Evolutionary conservation across 2,888 invertebrate genomes (phyloP), one percentile per base, ranked within the genome.

Genomic region (Sinodicranocentrus sp.): DNA sequence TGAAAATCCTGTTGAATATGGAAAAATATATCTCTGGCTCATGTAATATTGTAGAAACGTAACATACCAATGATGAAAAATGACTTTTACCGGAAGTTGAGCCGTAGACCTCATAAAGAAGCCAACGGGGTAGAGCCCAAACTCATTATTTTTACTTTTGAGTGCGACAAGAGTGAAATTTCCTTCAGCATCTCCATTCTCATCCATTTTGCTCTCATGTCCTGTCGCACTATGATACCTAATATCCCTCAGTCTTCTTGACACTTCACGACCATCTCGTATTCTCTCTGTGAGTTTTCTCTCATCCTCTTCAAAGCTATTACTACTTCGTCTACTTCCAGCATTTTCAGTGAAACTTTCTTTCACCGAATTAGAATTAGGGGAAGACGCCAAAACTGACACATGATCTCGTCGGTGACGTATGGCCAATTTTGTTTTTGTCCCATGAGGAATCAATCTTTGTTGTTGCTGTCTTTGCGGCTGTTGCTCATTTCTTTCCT

Each of bases 101-200:
- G 79, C 65, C 21, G 88, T 82, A 13, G 87, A 85, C 48, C 88
- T 92, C n/a, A 89, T 89, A 86, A 92, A 92, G 1, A 90, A 90
- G 0, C 91, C 92, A n/a, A 91, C 90, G 0, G 92, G 92, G 85
- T 90, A 90, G 61, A 92, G 88, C 0, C 91, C 91, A 87, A 89
- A 90, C 43, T 89, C 89, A 13, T 89, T 90, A 6, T 86, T 82
- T 10, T 86, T 85, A 2, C 79, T 86, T 71, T 89, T 90, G 2
- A 90, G 84, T 2, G 95, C 94, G 88, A 98, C 93, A 85, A 98
- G 92, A 0, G 97, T 97, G 91, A 97, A 98, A 92, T 98, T 98
- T 13, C 98, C 98, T 90, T 96, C 96, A 0, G 97, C 96, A 90
- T 98, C 97, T 0, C 97, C 97, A 89, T 95, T 95, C 89, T 95